Base-by-base conservation (phyloP, 2,113 vertebrate species). In the Camelus dromedarius region DNA sequence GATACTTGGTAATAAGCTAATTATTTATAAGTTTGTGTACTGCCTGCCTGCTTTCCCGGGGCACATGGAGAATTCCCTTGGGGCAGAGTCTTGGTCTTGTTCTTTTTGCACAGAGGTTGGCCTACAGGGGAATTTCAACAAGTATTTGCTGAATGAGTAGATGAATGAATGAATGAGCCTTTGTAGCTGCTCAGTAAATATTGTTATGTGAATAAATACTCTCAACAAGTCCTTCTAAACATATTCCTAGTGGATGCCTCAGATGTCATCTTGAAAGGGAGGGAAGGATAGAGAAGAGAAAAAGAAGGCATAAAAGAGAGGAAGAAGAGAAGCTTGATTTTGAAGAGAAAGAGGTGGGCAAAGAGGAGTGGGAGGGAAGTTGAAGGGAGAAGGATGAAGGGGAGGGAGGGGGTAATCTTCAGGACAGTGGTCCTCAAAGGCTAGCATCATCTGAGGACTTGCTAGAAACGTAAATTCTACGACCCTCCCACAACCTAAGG, bases 211-310 rank as follows among this genome's bases (percentile, higher is more conserved):
- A 94, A 26, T 66, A 90, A 84, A 54, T 82, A 52, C 26, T 96
- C 46, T 60, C 72, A 67, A 30, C 14, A 89, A 89, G 64, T 60
- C 32, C 60, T 96, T 92, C 62, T 77, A 87, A 93, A 67, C 32
- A 76, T 67, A 26, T 56, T 48, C 54, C 16, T 80, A 26, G 0
- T 46, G 11, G 30, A 76, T 93, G 28, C 15, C 54, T 87, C 28
- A 67, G 67, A 87, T 35, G 60, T 1, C 32, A 90, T 24, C 67
- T 48, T 62, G 16, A 56, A 58, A 92, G 20, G 32, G 48, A 67
- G 6, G 13, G 15, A 46, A 19, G 35, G 22, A 48, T n/a, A 89
- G 35, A 81, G 15, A 19, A 92, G 35, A 76, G n/a, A 67, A 30
- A 83, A 83, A 18, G 54, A 67, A 10, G 10, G 14, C 42, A 86